Conservation (phyloP, 2,888 invertebrate genomes). For the Panopea generosa region DNA sequence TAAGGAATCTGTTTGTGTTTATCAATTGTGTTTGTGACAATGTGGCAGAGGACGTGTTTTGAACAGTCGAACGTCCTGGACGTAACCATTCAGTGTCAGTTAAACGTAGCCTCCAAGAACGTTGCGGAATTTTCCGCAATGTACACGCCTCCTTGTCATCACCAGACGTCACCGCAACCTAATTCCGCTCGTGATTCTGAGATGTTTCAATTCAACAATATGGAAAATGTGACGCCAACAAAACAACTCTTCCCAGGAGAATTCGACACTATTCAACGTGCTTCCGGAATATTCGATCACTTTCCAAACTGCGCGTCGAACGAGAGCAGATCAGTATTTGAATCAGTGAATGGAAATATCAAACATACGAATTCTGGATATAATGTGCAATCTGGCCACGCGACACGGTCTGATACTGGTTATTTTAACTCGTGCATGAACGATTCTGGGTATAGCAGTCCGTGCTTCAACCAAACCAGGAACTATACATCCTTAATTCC, state of each 20-base stretch:
- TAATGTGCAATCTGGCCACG: not conserved
- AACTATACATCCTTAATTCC: conserved; percentile 9
- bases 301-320: not conserved
- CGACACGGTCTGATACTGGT: not conserved
- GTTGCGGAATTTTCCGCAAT: conserved; percentile 45
- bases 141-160: conserved; percentile 17
- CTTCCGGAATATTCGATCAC: not conserved
- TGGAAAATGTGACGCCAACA: conserved; percentile 21
- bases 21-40: too few species aligned
- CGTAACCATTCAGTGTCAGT: conserved; percentile 62
- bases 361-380: not conserved
- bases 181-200: not conserved
- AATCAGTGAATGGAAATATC: not conserved
- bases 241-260: conserved; percentile 30
- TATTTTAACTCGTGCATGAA: conserved; percentile 34
- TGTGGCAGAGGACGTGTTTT: conserved; percentile 47
- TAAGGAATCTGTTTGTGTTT: too few species aligned
- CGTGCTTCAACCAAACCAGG: conserved; percentile 14
- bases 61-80: conserved; percentile 56
- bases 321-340: not conserved
- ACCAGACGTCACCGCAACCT: not conserved
- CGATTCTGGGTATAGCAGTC: conserved; percentile 62
- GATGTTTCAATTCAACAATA: not conserved
- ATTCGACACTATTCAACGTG: conserved; percentile 8
- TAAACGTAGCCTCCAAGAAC: conserved; percentile 55